Conservation (phyloP, 2,113 vertebrate species). For the Carettochelys insculpta region DNA sequence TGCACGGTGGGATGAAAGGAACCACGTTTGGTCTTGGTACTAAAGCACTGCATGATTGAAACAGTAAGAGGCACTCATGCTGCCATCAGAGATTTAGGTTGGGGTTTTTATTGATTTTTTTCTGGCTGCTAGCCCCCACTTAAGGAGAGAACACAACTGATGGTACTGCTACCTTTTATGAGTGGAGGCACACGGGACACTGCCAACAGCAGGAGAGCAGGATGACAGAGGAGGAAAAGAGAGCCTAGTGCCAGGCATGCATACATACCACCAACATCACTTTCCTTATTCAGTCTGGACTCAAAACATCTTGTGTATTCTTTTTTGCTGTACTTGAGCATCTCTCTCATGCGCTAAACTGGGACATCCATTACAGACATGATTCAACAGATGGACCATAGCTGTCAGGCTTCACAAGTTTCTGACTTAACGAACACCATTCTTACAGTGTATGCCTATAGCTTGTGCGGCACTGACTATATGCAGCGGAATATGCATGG, state of each 20-base stretch:
- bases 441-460: not conserved
- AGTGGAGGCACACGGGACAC: not conserved
- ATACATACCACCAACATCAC: not conserved
- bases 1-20: not conserved
- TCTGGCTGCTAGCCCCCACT: not conserved
- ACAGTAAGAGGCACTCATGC: not conserved
- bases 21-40: not conserved
- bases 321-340: not conserved
- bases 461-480: not conserved
- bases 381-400: not conserved
- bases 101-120: not conserved
- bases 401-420: not conserved
- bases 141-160: not conserved
- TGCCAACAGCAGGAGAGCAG: not conserved
- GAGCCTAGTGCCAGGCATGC: fast-evolving
- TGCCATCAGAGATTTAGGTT: not conserved
- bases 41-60: not conserved
- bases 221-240: not conserved
- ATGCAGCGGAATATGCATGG: too few species aligned
- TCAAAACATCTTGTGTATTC: not conserved
- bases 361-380: not conserved
- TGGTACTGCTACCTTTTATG: not conserved
- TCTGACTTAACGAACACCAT: not conserved
- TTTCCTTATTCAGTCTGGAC: not conserved
- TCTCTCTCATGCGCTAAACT: not conserved